Evolutionary conservation across 2,797 vertebrate species (phyloP).

Genomic region (Erithacus rubecula): DNA sequence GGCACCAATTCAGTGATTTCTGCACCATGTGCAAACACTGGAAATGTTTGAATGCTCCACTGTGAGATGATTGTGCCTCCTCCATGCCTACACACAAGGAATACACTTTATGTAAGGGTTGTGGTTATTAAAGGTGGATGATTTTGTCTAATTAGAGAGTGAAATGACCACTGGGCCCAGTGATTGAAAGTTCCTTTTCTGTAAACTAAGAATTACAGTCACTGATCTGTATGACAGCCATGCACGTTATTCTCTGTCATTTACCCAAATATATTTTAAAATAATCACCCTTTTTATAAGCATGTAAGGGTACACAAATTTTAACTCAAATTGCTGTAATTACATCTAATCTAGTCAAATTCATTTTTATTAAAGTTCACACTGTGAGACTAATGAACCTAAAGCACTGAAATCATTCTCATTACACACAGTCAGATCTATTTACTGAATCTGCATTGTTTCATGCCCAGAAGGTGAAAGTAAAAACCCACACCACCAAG

Average conservation of each 20-base stretch:
- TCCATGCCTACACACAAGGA: not conserved
- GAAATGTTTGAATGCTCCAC: not conserved
- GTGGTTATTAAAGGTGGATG: not conserved
- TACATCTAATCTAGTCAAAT: constrained; percentile 38
- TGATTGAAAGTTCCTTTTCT: not conserved
- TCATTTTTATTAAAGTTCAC: constrained; percentile 55
- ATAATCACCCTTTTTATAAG: not conserved
- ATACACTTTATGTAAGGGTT: not conserved
- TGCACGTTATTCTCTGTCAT: not conserved
- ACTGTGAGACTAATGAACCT: constrained; percentile 56
- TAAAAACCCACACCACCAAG: not conserved
- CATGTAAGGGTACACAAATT: not conserved
- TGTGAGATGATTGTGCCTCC: not conserved
- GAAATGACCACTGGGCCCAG: not conserved
- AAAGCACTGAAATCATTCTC: constrained; percentile 34
- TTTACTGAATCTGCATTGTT: constrained; percentile 1
- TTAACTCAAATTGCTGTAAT: constrained; percentile 42
- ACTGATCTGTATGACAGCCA: not conserved
- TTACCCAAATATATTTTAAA: constrained; percentile 1
- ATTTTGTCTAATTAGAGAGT: not conserved
- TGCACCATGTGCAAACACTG: not conserved
- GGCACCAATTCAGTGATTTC: not conserved
- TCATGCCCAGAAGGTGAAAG: not conserved
- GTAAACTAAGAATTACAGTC: not conserved
- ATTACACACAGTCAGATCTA: not conserved